Base-by-base conservation (phyloP, 2,888 invertebrate species). In the Synergus japonicus region DNA sequence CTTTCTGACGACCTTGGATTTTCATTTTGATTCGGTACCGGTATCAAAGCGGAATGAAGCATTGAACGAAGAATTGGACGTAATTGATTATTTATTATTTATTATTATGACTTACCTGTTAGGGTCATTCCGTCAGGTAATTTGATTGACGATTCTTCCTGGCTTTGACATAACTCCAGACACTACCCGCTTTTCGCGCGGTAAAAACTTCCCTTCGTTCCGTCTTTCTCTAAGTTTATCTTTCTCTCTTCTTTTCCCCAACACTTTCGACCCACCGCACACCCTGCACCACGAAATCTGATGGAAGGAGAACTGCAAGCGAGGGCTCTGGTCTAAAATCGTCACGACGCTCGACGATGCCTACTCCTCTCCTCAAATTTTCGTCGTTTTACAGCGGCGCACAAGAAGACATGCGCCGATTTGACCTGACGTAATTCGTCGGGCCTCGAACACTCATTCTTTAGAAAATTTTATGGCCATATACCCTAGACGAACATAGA, bases 321-420 rank as follows among this genome's bases (percentile, higher is more conserved):
- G 84, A 84, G 87, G 86, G 90, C 91, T 90, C 90, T 86, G 90
- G 83, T 90, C 91, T 91, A 91, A 91, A 91, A 91, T 86, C 90
- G 91, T 90, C 91, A 83, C 89, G 79, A 73, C 82, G 85, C 80
- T 76, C 79, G 78, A 80, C 81, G 82, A 78, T 81, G 83, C 78
- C 79, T 79, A 67, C 79, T 82, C 81, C 67, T 77, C 79, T 78
- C 76, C 80, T 43, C 63, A 54, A 69, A 78, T 81, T 81, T 85
- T 86, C 84, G 85, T 86, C 88, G 86, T 86, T 87, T 87, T 87
- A 85, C 87, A 85, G 85, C 85, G 85, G 85, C 82, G 82, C 78
- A 83, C 77, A 81, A 82, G 67, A 81, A 79, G 60, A 87, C 88
- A 89, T 88, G 89, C 89, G 89, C 89, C 78, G 82, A 80, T 77